These are phyloP conservation scores for Thalassophryne amazonica DNA, from an alignment of 2,797 vertebrate genomes.

Conservation along the genomic window DNA sequence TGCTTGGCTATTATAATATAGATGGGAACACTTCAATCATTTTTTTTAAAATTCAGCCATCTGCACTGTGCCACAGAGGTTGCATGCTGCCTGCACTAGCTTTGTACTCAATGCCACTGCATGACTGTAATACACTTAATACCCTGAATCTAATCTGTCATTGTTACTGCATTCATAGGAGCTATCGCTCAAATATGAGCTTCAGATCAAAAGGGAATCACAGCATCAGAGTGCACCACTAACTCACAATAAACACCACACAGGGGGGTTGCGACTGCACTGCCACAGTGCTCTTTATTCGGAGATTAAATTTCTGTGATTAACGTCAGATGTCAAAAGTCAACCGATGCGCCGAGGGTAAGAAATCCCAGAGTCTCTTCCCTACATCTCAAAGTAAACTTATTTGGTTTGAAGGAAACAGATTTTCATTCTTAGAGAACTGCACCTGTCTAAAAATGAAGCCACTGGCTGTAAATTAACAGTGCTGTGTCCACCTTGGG, in stretches of 20 bases:
- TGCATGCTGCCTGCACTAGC: neutral
- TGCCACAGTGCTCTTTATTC: conserved; percentile 23
- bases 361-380: conserved; percentile 26
- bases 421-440: conserved; percentile 45
- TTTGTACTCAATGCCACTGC: conserved; percentile 9
- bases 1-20: too few relatives aligned
- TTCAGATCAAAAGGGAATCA: conserved; percentile 43
- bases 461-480: conserved; percentile 48
- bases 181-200: conserved; percentile 35
- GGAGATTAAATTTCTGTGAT: conserved; percentile 49
- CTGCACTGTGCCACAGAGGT: neutral
- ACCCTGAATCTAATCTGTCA: conserved; percentile 29
- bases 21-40: too few relatives aligned
- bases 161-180: conserved; percentile 30
- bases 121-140: conserved; percentile 10
- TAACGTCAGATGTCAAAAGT: conserved; percentile 43
- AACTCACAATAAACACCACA: conserved; percentile 15
- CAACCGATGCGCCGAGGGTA: conserved; percentile 20
- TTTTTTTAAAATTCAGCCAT: too few relatives aligned
- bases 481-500: conserved; percentile 11
- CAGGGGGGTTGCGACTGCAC: conserved; percentile 23
- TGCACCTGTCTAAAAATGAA: conserved; percentile 20
- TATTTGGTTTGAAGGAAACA: conserved; percentile 43
- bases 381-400: conserved; percentile 30
- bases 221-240: conserved; percentile 20